Base-by-base conservation (phyloP, 1,140 invertebrate genomes). In the Drosophila yakuba region DNA sequence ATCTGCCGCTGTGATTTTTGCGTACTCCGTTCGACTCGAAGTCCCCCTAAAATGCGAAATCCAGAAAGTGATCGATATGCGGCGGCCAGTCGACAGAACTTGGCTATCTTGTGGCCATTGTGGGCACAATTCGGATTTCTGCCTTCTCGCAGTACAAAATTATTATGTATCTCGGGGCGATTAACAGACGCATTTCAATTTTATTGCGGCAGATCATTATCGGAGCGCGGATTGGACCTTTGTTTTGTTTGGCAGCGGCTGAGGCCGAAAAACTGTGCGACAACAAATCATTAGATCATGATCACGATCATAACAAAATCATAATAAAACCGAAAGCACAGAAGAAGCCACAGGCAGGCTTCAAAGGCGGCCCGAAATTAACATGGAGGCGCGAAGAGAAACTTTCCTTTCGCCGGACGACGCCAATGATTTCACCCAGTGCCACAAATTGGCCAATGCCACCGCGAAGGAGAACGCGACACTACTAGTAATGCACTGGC, bases 111-210 rank as follows among this genome's bases (percentile, higher is more conserved):
- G 57, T 71, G 54, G 60, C 60, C 58, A 59, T 67, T 51, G 44
- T 67, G 32, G 58, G 20, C 20, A 20, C 20, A 54, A 55, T 39
- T 45, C 61, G 71, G 32, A 32, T 32, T 8, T 32, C 2, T 45
- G 56, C 61, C 58, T 45, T 67, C 58, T 78, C 72, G 67, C 59
- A 68, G 55, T 52, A 77, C 68, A 84, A 80, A 89, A 89, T 89
- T 89, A 89, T 89, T 89, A 89, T 89, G 84, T 89, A 89, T 89
- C 85, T 84, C 59, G 66, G 68, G 84, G 68, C 85, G 84, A 89
- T 89, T 89, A 89, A 89, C 84, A 89, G 69, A 64, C 84, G 84
- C 84, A 89, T 83, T 89, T 89, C 77, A 89, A 84, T 89, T 89
- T 89, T 89, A 89, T 89, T 89, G 77, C 84, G 61, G 84, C 57